Evolutionary conservation across 2,888 invertebrate genomes (phyloP), one percentile per base, ranked within the genome.

Genomic region (Agonum fuliginosum): DNA sequence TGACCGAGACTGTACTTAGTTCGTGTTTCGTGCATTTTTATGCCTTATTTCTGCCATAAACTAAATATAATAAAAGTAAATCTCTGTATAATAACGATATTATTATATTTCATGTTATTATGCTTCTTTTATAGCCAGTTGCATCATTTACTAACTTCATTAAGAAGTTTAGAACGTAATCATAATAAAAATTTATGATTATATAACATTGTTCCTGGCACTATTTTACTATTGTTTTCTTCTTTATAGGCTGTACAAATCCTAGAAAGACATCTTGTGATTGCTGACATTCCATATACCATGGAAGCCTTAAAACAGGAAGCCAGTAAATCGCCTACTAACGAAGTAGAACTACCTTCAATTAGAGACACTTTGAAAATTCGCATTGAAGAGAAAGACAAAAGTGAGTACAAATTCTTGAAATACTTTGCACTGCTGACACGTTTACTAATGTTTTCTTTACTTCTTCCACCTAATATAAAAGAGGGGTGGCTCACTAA

Each of bases 191-290:
- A 14, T 43, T 43, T 17, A 4, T 43, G 12, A 8, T 43, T n/a
- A n/a, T n/a, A n/a, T n/a, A n/a, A n/a, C n/a, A n/a, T n/a, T n/a
- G n/a, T n/a, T n/a, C n/a, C n/a, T n/a, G n/a, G n/a, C n/a, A n/a
- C n/a, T n/a, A n/a, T n/a, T n/a, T n/a, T n/a, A n/a, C n/a, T n/a
- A 43, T 19, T 43, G 43, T 3, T 19, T 20, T 19, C 19, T 58
- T 27, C 5, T 51, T 89, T 88, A 62, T 87, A 96, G 95, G 93
- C 94, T 0, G 91, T 91, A 81, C 91, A 93, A 86, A 94, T 97
- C 81, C 88, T 97, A 84, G 95, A 97, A 87, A 91, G 97, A 78
- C 98, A 98, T 87, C 89, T 97, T 80, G 93, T 97, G 48, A 91
- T 96, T 79, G 92, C 94, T 0, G 92, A 94, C 81, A 89, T 90